Evolutionary conservation across 2,888 invertebrate genomes (phyloP).

Genomic region (Caenorhabditis sp.): DNA sequence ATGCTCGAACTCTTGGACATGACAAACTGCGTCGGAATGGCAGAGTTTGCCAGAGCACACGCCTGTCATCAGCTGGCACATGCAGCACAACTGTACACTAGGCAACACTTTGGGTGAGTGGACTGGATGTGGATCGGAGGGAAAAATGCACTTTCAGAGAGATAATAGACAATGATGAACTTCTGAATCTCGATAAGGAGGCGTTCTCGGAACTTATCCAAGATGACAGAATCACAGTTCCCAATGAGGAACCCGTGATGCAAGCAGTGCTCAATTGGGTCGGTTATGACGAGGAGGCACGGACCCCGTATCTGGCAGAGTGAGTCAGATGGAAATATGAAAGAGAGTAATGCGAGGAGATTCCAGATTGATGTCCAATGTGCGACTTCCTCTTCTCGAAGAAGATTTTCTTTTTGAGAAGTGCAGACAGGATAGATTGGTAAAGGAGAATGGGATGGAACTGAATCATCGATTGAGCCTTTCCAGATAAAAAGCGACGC

Average conservation of each 20-base stretch:
- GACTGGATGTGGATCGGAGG: background rate
- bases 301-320: constrained; percentile 93
- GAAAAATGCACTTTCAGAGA: constrained; percentile 44
- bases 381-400: constrained; percentile 89
- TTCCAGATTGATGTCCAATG: constrained; percentile 91
- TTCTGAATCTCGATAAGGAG: constrained; percentile 51
- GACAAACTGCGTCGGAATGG: constrained; percentile 96
- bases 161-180: constrained; percentile 60
- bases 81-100: constrained; percentile 98
- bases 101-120: constrained; percentile 92
- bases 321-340: constrained; percentile 80
- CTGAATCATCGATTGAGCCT: no score
- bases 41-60: constrained; percentile 98
- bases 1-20: constrained; percentile 98
- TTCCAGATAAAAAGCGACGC: constrained; percentile 42
- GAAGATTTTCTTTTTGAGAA: constrained; percentile 86
- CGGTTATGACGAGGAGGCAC: constrained; percentile 94
- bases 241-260: constrained; percentile 91
- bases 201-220: constrained; percentile 57
- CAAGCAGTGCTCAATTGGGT: constrained; percentile 99
- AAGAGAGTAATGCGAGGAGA: background rate
- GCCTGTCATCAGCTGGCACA: constrained; percentile 95
- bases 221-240: constrained; percentile 63
- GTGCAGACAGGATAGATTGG: constrained; percentile 28
- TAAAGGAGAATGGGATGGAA: background rate